Percentiles rank a stretch among this genome's conserved stretches.
Evolutionary conservation across 2,888 invertebrate genomes (phyloP).

Genomic region (Hydriomena furcata): DNA sequence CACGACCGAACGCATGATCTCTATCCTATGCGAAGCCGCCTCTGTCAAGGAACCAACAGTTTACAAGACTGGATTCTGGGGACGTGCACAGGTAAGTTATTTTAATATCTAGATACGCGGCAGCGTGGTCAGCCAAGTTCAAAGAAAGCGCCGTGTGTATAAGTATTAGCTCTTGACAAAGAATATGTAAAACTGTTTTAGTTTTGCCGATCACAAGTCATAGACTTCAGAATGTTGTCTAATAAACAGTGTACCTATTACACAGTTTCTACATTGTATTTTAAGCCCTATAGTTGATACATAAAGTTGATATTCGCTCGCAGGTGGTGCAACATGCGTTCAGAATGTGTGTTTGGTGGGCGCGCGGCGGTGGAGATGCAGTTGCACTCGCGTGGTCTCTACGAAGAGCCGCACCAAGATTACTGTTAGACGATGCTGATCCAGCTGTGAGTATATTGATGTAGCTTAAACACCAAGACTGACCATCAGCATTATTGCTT

Average conservation of each 20-base stretch:
- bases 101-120: too few species aligned
- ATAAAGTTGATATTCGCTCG: conserved; percentile 2
- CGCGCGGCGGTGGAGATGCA: conserved; percentile 93
- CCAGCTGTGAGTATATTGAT: conserved; percentile 82
- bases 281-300: neutral
- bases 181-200: too few species aligned
- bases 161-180: too few species aligned
- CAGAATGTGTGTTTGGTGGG: conserved; percentile 96
- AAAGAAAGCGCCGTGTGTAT: conserved; percentile 13
- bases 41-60: conserved; percentile 91
- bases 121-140: too few species aligned
- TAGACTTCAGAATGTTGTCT: too few species aligned
- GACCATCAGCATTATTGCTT: too few species aligned
- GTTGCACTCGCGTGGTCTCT: conserved; percentile 91
- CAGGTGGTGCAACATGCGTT: conserved; percentile 95
- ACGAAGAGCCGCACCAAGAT: conserved; percentile 91
- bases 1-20: conserved; percentile 92
- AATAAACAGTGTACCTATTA: too few species aligned
- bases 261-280: too few species aligned
- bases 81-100: conserved; percentile 94
- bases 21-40: conserved; percentile 94
- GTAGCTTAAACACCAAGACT: too few species aligned
- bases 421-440: conserved; percentile 96
- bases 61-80: conserved; percentile 96
- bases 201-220: too few species aligned